Base-by-base conservation (phyloP, 2,797 vertebrate species). In the Crax fasciolata region DNA sequence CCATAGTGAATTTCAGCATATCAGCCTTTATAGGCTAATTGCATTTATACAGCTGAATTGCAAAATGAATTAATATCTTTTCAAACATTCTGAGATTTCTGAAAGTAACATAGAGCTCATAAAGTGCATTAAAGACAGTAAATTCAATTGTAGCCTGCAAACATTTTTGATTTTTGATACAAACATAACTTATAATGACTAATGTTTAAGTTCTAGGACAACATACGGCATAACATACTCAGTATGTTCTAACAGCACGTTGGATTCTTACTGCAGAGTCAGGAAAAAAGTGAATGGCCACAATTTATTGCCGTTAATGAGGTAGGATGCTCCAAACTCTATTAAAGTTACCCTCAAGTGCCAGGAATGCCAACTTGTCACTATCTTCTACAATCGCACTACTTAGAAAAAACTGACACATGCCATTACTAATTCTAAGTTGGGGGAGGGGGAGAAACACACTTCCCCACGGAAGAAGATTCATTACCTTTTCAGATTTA, bases 401-500 rank as follows among this genome's bases (percentile, higher is more conserved):
- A 28, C 27, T 55, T 74, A 39, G 55, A 71, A 91, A 87, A 46
- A n/a, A 38, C 11, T 55, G 32, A 82, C 28, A 51, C 28, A 66
- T 3, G 23, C 24, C 51, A 49, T 75, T 51, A 84, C 18, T 55
- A 51, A 66, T 68, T 71, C 54, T n/a, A 72, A 83, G 28, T 32
- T 58, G 41, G 35, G 5, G 35, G 23, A 74, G 12, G 6, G 12
- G 35, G 43, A 89, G 17, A n/a, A 87, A 75, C 46, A 83, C 10
- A n/a, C 2, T 78, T 86, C 13, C 62, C 18, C 43, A 66, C 73
- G 75, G 66, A 88, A 96, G 67, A 89, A 90, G 96, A 94, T 7
- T 80, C 25, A 83, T 97, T 94, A 99, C 99, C 99, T 99, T 98
- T 99, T 99, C 70, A 99, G 98, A 98, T 99, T 99, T 94, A 99